Evolutionary conservation across 2,113 vertebrate genomes (phyloP), one percentile per base, ranked within the genome.

Genomic region (Erythrolamprus reginae): DNA sequence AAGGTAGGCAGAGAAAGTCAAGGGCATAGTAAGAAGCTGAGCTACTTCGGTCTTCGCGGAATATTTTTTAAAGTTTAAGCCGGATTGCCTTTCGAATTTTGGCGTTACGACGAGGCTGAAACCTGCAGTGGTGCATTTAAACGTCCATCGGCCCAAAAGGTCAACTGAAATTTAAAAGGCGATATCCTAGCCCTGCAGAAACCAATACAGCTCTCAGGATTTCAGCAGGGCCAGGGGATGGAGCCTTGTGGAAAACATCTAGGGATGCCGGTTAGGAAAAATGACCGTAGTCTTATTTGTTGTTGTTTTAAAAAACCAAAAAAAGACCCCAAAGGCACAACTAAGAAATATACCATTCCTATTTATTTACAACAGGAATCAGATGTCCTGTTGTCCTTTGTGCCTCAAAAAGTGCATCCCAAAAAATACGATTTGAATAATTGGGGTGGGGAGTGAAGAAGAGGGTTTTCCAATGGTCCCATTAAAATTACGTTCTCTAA

Each of bases 371-470:
- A 93, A 88, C 77, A 90, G 88, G 88, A 93, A 24, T 70, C 84
- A 65, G 56, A 48, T 65, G n/a, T 86, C 85, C 89, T 47, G 7
- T 82, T 92, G 53, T 91, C 85, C 70, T 85, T 42, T 50, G 87
- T 93, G 93, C 87, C 92, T 94, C 93, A 89, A 87, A 91, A 93
- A 95, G 82, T 8, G 89, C 94, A 92, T 94, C 94, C 77, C 2
- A 89, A 58, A 58, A 93, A 82, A 83, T 87, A 87, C 21, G 89
- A 21, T 42, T 92, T 87, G 89, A 89, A 87, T 56, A 85, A 13
- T 48, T 58, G 19, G 2, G 3, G n/a, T n/a, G 56, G 3, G 3
- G 24, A 26, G 9, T 23, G 56, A 9, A 58, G 9, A 24, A 47
- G 82, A n/a, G 48, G 61, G 1, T 56, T 65, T 65, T 65, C 61